Evolutionary conservation across 2,113 vertebrate species (phyloP).

Genomic region (Amazona vittata): DNA sequence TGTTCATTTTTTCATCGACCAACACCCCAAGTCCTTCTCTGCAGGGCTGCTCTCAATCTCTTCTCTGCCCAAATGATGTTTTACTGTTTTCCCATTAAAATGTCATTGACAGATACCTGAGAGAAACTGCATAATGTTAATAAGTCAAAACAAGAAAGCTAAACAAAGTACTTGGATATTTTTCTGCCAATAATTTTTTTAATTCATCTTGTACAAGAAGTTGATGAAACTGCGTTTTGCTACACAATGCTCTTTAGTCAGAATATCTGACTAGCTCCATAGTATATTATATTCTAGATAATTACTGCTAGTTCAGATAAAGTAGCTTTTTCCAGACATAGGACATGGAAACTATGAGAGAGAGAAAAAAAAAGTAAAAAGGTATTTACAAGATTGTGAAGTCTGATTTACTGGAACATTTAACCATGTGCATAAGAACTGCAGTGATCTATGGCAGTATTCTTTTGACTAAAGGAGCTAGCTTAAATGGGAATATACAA

Average conservation of each 20-base stretch:
- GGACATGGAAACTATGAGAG: not conserved
- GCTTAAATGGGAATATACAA: not conserved
- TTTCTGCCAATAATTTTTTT: not conserved
- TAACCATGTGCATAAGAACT: not conserved
- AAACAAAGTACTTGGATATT: not conserved
- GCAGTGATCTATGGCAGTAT: not conserved
- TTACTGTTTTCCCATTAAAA: not conserved
- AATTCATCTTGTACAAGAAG: not conserved
- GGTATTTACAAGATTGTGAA: not conserved
- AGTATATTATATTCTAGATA: not conserved
- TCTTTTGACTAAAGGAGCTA: not conserved
- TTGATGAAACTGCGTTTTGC: not conserved
- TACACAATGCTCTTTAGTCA: not conserved
- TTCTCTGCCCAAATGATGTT: not conserved
- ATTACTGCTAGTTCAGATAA: not conserved
- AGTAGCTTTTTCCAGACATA: not conserved
- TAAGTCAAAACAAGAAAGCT: not conserved
- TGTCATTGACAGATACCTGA: not conserved
- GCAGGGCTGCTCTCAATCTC: too few relatives aligned
- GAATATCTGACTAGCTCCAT: not conserved
- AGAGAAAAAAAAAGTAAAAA: not conserved
- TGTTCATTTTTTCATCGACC: too few relatives aligned
- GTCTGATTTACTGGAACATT: not conserved
- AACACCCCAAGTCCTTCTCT: too few relatives aligned
- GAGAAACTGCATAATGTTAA: not conserved